Evolutionary conservation across 2,113 vertebrate genomes (phyloP).

Genomic region (Rhabdornis inornatus): DNA sequence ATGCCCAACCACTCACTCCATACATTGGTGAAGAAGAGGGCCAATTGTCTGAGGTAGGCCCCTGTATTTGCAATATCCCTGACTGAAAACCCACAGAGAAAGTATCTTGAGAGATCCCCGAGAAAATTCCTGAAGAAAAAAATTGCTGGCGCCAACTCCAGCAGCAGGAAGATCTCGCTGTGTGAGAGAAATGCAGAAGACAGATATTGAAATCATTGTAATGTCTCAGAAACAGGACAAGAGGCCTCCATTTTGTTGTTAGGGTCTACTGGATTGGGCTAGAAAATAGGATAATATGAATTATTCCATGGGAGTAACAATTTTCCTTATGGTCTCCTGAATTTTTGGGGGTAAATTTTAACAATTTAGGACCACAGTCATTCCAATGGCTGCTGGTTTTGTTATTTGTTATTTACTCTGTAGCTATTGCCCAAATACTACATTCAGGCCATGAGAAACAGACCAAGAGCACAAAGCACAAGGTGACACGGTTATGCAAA

Average conservation of each 20-base stretch:
- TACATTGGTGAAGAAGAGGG: background rate
- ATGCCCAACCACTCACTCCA: background rate
- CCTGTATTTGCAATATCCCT: background rate
- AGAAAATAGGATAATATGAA: background rate
- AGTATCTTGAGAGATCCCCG: background rate
- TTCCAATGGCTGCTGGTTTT: background rate
- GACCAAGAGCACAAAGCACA: background rate
- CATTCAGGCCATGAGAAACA: background rate
- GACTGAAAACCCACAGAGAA: background rate
- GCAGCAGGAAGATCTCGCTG: background rate
- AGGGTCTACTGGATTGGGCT: background rate
- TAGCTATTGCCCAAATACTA: background rate
- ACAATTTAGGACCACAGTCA: rapidly evolving
- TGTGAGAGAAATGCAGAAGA: background rate
- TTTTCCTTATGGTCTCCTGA: background rate
- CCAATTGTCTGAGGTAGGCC: background rate
- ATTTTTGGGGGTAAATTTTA: background rate
- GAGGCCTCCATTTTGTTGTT: background rate
- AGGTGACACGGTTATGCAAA: background rate
- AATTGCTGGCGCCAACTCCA: background rate
- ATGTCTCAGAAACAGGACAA: background rate
- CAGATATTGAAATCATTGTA: background rate
- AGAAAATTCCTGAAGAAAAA: background rate
- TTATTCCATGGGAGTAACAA: background rate
- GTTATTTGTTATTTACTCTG: background rate